These are phyloP conservation scores for Dolomedes plantarius DNA, from an alignment of 2,888 invertebrate genomes.

Conservation along the genomic window DNA sequence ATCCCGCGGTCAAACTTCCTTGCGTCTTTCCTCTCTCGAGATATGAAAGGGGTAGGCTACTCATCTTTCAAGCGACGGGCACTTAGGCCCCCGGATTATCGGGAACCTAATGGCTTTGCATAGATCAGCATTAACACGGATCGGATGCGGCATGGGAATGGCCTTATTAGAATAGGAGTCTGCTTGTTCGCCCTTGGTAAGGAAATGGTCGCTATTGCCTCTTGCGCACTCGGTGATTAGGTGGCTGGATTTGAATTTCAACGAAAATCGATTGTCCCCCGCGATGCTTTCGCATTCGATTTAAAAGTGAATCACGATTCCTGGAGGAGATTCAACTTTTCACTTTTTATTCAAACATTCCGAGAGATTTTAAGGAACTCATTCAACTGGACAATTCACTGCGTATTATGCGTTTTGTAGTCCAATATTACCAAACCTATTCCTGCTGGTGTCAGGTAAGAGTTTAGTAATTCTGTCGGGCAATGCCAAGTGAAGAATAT, in stretches of 20 bases:
- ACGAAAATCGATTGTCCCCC: constrained; percentile 23
- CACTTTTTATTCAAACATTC: neutral
- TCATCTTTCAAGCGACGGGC: constrained; percentile 3
- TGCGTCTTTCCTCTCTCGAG: neutral
- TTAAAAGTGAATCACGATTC: neutral
- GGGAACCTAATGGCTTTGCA: constrained; percentile 63
- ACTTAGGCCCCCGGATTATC: constrained; percentile 8
- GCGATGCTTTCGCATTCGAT: neutral
- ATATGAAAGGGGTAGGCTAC: constrained; percentile 14
- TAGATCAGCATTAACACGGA: constrained; percentile 67
- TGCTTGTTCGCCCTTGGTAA: constrained; percentile 1
- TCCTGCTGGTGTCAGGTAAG: too few relatives aligned
- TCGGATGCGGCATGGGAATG: constrained; percentile 24
- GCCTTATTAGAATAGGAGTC: constrained; percentile 57
- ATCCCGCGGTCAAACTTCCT: constrained; percentile 5
- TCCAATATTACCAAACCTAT: too few relatives aligned
- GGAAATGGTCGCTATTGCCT: constrained; percentile 21
- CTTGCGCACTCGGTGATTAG: constrained; percentile 19
- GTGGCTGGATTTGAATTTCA: constrained; percentile 51
- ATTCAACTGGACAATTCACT: neutral
- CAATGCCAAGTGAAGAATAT: too few relatives aligned
- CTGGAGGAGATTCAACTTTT: neutral
- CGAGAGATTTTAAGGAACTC: neutral
- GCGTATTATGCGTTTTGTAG: too few relatives aligned
- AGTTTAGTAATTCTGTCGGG: too few relatives aligned